These are phyloP conservation scores for Tyto alba DNA, from an alignment of 2,113 vertebrate genomes.

Conservation along the genomic window DNA sequence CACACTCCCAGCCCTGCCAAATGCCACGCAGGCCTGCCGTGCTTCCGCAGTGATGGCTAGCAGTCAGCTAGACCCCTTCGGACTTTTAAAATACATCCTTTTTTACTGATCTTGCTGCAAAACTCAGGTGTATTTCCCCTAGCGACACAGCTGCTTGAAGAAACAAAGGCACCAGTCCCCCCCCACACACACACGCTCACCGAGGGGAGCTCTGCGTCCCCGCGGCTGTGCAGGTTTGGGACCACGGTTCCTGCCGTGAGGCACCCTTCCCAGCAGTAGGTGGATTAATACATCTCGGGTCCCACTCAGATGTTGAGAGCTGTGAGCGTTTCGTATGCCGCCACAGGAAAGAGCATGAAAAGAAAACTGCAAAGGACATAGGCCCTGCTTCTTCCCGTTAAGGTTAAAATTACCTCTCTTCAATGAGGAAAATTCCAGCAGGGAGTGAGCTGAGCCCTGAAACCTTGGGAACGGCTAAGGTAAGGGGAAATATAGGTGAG, in stretches of 20 bases:
- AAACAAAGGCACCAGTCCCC: not conserved
- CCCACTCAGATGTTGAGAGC: not conserved
- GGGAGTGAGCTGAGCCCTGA: fast-evolving
- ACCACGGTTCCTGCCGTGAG: not conserved
- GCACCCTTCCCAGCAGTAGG: not conserved
- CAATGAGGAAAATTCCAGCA: not conserved
- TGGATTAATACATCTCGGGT: not conserved
- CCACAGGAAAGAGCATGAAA: not conserved
- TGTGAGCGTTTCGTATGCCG: not conserved
- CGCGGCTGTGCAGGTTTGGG: fast-evolving
- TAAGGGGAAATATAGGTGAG: not conserved
- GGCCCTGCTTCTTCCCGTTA: not conserved
- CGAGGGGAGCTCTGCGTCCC: fast-evolving
- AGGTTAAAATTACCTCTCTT: not conserved
- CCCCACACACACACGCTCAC: not conserved
- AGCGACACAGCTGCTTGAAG: not conserved
- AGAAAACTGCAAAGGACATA: not conserved
- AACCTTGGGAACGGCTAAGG: not conserved
- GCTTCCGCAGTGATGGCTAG: not conserved
- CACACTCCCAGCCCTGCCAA: not conserved
- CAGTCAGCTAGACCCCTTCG: not conserved
- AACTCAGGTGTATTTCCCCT: not conserved
- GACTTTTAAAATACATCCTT: fast-evolving
- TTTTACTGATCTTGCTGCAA: not conserved
- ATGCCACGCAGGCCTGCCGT: not conserved